These are phyloP conservation scores for Nasonia longicornis DNA, from an alignment of 1,140 invertebrate genomes.

Conservation along the genomic window DNA sequence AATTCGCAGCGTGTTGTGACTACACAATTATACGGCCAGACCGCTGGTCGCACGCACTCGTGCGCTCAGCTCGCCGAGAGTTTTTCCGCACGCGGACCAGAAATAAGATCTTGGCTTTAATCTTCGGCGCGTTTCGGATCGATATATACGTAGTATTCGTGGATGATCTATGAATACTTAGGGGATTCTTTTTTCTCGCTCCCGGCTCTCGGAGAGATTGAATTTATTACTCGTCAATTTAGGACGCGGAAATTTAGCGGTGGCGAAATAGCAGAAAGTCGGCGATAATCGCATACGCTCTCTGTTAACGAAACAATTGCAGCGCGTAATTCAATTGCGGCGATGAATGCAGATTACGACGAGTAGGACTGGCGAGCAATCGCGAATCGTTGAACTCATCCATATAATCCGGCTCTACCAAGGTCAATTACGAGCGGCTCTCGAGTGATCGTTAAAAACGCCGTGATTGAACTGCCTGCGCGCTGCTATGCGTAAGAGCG, in stretches of 20 bases:
- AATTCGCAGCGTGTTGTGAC: constrained; percentile 61
- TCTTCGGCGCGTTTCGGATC: constrained; percentile 21
- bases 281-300: too few relatives aligned
- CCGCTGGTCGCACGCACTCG: constrained; percentile 56
- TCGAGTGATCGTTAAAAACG: constrained; percentile 40
- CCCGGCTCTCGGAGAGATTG: not conserved
- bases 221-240: constrained; percentile 1
- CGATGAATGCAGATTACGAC: constrained; percentile 13
- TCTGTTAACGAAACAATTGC: not conserved
- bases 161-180: constrained; percentile 37
- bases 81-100: constrained; percentile 19
- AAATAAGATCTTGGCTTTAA: constrained; percentile 46
- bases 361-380: not conserved
- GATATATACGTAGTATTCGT: not conserved
- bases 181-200: not conserved
- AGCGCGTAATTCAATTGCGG: constrained; percentile 33
- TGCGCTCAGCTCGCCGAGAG: constrained; percentile 3
- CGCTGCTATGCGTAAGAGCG: too few relatives aligned
- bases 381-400: constrained; percentile 32
- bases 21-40: constrained; percentile 59
- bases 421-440: constrained; percentile 41
- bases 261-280: not conserved
- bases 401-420: constrained; percentile 22
- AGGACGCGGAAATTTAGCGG: too few relatives aligned
- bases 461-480: not conserved